A percentile compares a stretch with the other conserved stretches of the same genome.
Conservation (phyloP, 2,113 vertebrate genomes). For the Rousettus leschenaultii region DNA sequence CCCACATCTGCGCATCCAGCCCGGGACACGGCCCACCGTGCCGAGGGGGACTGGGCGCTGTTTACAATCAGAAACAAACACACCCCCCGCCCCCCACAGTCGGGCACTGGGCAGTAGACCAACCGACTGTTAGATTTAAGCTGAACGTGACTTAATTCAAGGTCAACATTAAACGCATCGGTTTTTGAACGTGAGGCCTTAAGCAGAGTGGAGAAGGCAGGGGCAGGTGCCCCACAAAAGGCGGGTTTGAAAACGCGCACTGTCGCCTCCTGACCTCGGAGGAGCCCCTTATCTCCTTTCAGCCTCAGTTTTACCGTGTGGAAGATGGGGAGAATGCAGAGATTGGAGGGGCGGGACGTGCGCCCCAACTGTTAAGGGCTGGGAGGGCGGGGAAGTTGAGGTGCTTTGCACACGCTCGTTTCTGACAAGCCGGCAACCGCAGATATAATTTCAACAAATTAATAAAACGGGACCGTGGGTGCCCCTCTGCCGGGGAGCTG, state of each 20-base stretch:
- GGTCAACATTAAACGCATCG: accelerated
- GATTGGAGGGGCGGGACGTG: accelerated
- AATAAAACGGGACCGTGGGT: accelerated
- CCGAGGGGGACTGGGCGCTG: accelerated
- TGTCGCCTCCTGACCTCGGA: no score
- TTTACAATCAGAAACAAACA: accelerated
- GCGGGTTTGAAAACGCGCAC: no score
- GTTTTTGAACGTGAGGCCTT: no score
- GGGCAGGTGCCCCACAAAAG: no score
- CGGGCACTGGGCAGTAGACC: accelerated
- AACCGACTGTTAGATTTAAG: not conserved
- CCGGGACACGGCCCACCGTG: accelerated
- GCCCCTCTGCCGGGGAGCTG: accelerated
- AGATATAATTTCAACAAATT: accelerated
- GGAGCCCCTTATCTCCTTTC: no score
- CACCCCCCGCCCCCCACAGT: accelerated
- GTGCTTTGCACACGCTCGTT: accelerated
- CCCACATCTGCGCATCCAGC: accelerated
- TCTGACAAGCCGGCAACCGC: accelerated
- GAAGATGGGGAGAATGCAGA: not conserved
- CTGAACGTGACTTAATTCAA: not conserved
- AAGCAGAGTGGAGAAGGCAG: no score
- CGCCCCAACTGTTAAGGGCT: accelerated
- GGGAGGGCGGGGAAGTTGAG: accelerated
- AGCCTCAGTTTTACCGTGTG: not conserved